Evolutionary conservation across 2,888 invertebrate genomes (phyloP).

Genomic region (Heliconius sara): DNA sequence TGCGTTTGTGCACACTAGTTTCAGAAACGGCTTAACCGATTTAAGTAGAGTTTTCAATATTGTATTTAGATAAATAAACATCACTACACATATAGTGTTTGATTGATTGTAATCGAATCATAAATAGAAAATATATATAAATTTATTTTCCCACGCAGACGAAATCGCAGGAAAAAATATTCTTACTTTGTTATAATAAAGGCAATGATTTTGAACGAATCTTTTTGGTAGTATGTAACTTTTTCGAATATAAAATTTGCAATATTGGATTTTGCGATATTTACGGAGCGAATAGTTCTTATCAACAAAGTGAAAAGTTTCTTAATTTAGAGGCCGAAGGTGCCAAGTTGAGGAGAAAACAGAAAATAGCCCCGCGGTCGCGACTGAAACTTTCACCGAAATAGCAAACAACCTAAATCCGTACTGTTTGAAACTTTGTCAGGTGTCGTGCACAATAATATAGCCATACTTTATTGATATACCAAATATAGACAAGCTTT

Average conservation of each 20-base stretch:
- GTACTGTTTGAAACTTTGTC: constrained; percentile 26
- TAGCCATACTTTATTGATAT: constrained; percentile 8
- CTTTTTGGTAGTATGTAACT: no score
- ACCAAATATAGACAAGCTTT: not conserved
- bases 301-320: not conserved
- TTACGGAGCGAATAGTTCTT: not conserved
- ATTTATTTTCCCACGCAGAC: not conserved
- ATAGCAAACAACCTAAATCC: constrained; percentile 36
- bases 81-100: no score
- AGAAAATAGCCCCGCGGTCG: constrained; percentile 31
- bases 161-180: not conserved
- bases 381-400: constrained; percentile 31
- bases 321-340: constrained; percentile 19
- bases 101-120: no score
- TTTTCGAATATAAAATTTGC: not conserved
- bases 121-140: not conserved
- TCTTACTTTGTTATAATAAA: no score
- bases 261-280: not conserved
- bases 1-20: not conserved
- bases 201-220: no score
- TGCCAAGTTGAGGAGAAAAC: constrained; percentile 9
- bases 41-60: not conserved
- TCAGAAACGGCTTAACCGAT: no score
- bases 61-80: not conserved
- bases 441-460: constrained; percentile 25